A percentile compares a stretch with the other conserved stretches of the same genome.
Conservation (phyloP, 2,888 invertebrate species). For the Meghimatium bilineatum region DNA sequence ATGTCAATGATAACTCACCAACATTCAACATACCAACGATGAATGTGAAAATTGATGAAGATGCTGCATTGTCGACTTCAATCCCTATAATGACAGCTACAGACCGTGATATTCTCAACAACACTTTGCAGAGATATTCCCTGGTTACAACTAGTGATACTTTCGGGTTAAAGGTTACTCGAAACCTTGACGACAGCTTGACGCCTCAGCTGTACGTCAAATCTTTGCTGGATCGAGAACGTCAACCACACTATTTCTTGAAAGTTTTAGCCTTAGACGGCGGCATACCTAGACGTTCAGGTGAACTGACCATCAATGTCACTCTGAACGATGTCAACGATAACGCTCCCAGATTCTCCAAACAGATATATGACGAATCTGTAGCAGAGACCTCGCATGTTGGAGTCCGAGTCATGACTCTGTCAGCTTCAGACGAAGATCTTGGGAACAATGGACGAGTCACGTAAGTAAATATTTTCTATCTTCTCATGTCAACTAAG, state of each 20-base stretch:
- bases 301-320: slow-evolving; percentile 49
- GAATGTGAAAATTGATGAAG: slow-evolving; percentile 46
- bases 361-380: slow-evolving; percentile 40
- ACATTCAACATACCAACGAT: slow-evolving; percentile 44
- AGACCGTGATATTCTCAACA: slow-evolving; percentile 47
- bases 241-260: slow-evolving; percentile 39
- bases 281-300: slow-evolving; percentile 40
- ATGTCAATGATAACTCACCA: slow-evolving; percentile 53
- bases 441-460: slow-evolving; percentile 49
- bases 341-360: slow-evolving; percentile 49
- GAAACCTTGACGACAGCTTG: slow-evolving; percentile 51
- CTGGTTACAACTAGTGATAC: slow-evolving; percentile 21
- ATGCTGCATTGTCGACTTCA: slow-evolving; percentile 34
- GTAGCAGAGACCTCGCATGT: slow-evolving; percentile 44
- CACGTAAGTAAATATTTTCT: slow-evolving; percentile 36
- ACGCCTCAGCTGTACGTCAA: slow-evolving; percentile 49
- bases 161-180: slow-evolving; percentile 43
- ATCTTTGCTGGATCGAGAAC: slow-evolving; percentile 47
- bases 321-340: slow-evolving; percentile 52
- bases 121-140: slow-evolving; percentile 46
- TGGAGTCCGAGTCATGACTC: slow-evolving; percentile 20
- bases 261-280: slow-evolving; percentile 49
- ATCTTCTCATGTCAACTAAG: too few species aligned
- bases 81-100: slow-evolving; percentile 47
- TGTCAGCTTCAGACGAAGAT: slow-evolving; percentile 46